phyloP scores from a whole-genome alignment of 2,797 vertebrate species.

The Glossophaga mutica region DNA sequence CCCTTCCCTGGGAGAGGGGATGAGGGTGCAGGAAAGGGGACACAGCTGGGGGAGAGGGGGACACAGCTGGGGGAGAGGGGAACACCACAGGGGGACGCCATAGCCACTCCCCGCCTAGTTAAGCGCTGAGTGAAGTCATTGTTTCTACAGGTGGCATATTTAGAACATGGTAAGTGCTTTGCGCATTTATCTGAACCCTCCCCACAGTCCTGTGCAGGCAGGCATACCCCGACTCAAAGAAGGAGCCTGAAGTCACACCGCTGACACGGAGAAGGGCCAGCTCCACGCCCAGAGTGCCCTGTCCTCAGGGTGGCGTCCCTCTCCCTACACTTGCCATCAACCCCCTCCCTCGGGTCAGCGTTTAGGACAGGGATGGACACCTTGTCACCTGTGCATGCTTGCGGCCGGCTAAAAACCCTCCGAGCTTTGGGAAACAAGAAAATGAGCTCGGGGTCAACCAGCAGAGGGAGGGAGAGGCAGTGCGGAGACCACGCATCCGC shows the following conservation, averaged over 20 bases:
- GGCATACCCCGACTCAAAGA: background rate
- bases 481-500: background rate
- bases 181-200: background rate
- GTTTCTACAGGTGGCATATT: background rate
- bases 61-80: background rate
- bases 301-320: background rate
- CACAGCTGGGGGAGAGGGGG: background rate
- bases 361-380: background rate
- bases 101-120: background rate
- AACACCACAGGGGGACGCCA: background rate
- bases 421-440: background rate
- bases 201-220: background rate
- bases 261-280: background rate
- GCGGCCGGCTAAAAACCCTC: background rate
- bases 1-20: background rate
- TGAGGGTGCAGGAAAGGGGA: background rate
- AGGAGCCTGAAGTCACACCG: background rate
- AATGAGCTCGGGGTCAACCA: background rate
- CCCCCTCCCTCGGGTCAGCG: background rate
- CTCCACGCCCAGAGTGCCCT: background rate
- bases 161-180: background rate
- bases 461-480: background rate
- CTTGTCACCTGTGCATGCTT: background rate
- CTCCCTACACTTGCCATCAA: background rate
- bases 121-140: background rate